phyloP scores from a whole-genome alignment of 1,140 invertebrate species.

The Aphaenogaster rudis region DNA sequence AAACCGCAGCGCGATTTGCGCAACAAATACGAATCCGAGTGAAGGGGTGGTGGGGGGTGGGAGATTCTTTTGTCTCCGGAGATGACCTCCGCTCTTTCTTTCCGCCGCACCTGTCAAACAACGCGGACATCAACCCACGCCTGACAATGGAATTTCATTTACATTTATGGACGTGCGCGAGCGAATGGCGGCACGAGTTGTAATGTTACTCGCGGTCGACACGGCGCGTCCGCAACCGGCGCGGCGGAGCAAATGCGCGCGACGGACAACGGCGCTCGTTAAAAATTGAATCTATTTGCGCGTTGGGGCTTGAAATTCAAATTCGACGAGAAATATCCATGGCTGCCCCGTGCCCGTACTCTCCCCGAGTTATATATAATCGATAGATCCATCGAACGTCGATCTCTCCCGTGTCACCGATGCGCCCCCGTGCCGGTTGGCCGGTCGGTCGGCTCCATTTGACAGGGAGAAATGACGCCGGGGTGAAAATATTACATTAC shows the following conservation, averaged over 20 bases:
- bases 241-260: constrained; percentile 74
- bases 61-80: constrained; percentile 19
- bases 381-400: constrained; percentile 73
- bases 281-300: constrained; percentile 85
- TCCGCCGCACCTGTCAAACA: constrained; percentile 11
- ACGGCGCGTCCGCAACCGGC: constrained; percentile 73
- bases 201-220: constrained; percentile 79
- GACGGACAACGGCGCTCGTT: constrained; percentile 82
- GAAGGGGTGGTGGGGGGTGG: no score
- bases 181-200: constrained; percentile 41
- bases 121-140: constrained; percentile 60
- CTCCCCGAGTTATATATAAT: constrained; percentile 76
- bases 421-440: not conserved
- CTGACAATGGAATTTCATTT: constrained; percentile 69
- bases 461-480: constrained; percentile 43
- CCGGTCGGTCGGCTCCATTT: constrained; percentile 38
- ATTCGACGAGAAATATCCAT: constrained; percentile 78
- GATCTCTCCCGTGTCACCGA: constrained; percentile 18
- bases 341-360: constrained; percentile 9
- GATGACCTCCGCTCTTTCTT: constrained; percentile 31
- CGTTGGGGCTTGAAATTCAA: constrained; percentile 82
- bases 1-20: not conserved
- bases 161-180: constrained; percentile 70
- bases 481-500: constrained; percentile 32
- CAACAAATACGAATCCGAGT: not conserved